Percentiles rank a stretch among this genome's conserved stretches.
Evolutionary conservation across 2,797 vertebrate genomes (phyloP).

Genomic region (Poeciliopsis gracilis): DNA sequence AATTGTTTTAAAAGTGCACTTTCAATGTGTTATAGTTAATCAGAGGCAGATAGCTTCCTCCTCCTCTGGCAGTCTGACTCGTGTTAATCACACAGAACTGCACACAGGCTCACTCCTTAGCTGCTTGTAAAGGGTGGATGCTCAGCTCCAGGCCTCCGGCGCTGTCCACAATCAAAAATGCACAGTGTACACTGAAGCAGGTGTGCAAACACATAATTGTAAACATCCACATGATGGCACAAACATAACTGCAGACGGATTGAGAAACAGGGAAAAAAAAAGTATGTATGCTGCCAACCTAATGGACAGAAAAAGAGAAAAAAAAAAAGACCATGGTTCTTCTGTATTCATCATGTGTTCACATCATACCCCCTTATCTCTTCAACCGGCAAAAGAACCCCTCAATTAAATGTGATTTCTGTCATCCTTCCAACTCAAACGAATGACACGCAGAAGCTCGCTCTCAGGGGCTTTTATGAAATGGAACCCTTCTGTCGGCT

Average conservation of each 20-base stretch:
- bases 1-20: slow-evolving; percentile 37
- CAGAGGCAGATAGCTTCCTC: slow-evolving; percentile 32
- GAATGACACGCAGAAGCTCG: slow-evolving; percentile 63
- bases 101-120: slow-evolving; percentile 41
- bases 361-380: slow-evolving; percentile 51
- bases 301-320: slow-evolving; percentile 23
- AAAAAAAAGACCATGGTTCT: slow-evolving; percentile 28
- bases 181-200: slow-evolving; percentile 42
- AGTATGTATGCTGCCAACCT: background rate
- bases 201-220: slow-evolving; percentile 54
- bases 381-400: slow-evolving; percentile 56
- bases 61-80: slow-evolving; percentile 37
- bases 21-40: slow-evolving; percentile 42
- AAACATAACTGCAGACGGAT: slow-evolving; percentile 22
- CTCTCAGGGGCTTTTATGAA: slow-evolving; percentile 60
- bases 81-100: slow-evolving; percentile 56
- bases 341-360: slow-evolving; percentile 54
- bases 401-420: slow-evolving; percentile 75
- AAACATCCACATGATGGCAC: slow-evolving; percentile 47
- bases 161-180: slow-evolving; percentile 24
- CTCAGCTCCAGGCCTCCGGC: slow-evolving; percentile 37
- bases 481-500: slow-evolving; percentile 62
- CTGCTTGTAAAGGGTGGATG: slow-evolving; percentile 49
- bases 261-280: slow-evolving; percentile 12
- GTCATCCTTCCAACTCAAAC: slow-evolving; percentile 70